Base-by-base conservation (phyloP, 2,888 invertebrate species). In the Apotomis betuletana region DNA sequence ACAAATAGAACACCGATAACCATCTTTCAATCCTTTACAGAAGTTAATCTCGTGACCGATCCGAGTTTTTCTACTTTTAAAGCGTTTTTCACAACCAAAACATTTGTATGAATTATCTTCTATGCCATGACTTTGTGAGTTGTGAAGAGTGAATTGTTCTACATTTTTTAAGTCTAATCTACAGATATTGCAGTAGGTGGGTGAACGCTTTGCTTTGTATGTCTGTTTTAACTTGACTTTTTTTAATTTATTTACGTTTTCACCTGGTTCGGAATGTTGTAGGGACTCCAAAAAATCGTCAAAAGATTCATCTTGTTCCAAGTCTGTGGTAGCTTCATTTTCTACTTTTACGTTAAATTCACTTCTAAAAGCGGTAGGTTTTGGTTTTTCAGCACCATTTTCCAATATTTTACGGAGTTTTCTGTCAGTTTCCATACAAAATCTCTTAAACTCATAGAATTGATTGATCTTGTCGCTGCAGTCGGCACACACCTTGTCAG, bases 1-100 rank as follows among this genome's bases (percentile, higher is more conserved):
- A 75, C 92, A 92, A 3, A 84, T 65, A n/a, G 27, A 41, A 78
- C 93, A 92, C 71, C 88, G 87, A 72, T 89, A 91, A 0, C 91
- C 92, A 76, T 89, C 84, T 79, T 87, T 87, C 0, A 92, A 75
- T 0, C 81, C 85, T 81, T 88, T 90, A 77, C 92, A 92, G 69
- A 85, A 88, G 10, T 86, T 83, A 0, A 78, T 73, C 75, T 92
- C 92, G 62, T 92, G 92, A 0, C 85, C 80, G 0, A 85, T 74
- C 0, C 91, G 78, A 0, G 82, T 78, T 75, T 87, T 89, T 10
- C 83, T 77, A 51, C 77, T 86, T 78, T 84, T 87, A 73, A 89
- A 91, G 0, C 79, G 76, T 76, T 88, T 90, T 3, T 87, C 87
- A 69, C 92, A 93, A 0, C 92, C 92, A 71, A 89, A 92, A 77